Base-by-base conservation (phyloP, 2,113 vertebrate species). In the Scytalopus superciliaris region DNA sequence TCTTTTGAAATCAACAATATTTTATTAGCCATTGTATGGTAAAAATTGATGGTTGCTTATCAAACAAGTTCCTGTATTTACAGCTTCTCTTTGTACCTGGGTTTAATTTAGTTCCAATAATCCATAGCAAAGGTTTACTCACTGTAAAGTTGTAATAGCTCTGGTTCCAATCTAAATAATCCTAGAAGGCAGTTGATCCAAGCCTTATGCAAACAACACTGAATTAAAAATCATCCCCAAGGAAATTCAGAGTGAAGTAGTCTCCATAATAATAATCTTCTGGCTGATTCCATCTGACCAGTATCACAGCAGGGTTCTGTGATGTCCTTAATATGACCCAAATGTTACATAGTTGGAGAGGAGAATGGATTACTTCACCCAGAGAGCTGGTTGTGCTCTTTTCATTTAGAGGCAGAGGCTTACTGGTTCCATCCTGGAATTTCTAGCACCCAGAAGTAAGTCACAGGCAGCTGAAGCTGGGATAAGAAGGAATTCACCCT, bases 81-180 rank as follows among this genome's bases (percentile, higher is more conserved):
- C 73, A 78, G 62, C 62, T 94, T 92, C 49, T 87, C 80, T 56
- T 87, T 89, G 64, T 96, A 95, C 87, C 93, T 95, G 87, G 80
- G 21, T 92, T 95, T 96, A 86, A 94, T 96, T 95, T 87, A 89
- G 80, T 91, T 90, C 66, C 56, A 89, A 25, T 89, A 93, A 95
- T 92, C 91, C 84, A 60, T 75, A 91, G 91, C 79, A 87, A 81
- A 94, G 81, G 33, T 52, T 96, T 89, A 49, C 70, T 95, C 66
- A 27, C 56, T 87, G 15, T 82, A 31, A 78, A 94, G 49, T 49
- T 87, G 56, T 92, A 84, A 89, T 80, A 89, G 91, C 91, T 95
- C 94, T 97, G 94, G 83, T 94, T 97, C 95, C 96, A 97, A 94
- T 95, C 87, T 93, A 94, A 97, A 96, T 94, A 94, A 89, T 91